Percentiles rank a stretch among this genome's conserved stretches.
Conservation (phyloP, 2,797 vertebrate genomes). For the Myotis pilosus region DNA sequence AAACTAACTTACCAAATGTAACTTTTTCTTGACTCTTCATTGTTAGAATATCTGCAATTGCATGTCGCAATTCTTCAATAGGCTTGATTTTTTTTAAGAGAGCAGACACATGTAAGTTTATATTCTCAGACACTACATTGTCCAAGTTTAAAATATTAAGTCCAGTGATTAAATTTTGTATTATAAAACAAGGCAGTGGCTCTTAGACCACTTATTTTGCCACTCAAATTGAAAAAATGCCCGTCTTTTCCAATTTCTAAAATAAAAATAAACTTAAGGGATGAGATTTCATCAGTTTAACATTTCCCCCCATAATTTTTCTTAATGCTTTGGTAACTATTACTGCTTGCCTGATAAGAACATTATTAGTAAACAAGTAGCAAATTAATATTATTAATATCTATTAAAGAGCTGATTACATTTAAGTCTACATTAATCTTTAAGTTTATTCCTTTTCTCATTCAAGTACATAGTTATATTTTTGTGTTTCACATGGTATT, state of each 20-base stretch:
- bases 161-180: not conserved
- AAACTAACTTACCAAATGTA: slow-evolving; percentile 79
- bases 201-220: not conserved
- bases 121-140: slow-evolving; percentile 7
- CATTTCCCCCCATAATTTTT: not conserved
- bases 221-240: not conserved
- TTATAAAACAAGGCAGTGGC: not conserved
- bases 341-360: not conserved
- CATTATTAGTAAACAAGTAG: not conserved
- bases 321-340: slow-evolving; percentile 31
- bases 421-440: not conserved
- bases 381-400: not conserved
- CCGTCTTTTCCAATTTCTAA: slow-evolving; percentile 16
- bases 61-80: slow-evolving; percentile 81
- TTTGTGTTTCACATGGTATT: not conserved
- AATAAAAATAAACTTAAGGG: slow-evolving; percentile 8
- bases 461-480: not conserved
- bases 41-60: slow-evolving; percentile 74
- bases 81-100: slow-evolving; percentile 78
- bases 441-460: not conserved
- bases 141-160: slow-evolving; percentile 52
- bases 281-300: slow-evolving; percentile 20
- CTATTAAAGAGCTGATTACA: not conserved
- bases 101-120: slow-evolving; percentile 39
- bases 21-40: slow-evolving; percentile 75